Base-by-base conservation (phyloP, 2,888 invertebrate species). In the Clistopyga incitator region DNA sequence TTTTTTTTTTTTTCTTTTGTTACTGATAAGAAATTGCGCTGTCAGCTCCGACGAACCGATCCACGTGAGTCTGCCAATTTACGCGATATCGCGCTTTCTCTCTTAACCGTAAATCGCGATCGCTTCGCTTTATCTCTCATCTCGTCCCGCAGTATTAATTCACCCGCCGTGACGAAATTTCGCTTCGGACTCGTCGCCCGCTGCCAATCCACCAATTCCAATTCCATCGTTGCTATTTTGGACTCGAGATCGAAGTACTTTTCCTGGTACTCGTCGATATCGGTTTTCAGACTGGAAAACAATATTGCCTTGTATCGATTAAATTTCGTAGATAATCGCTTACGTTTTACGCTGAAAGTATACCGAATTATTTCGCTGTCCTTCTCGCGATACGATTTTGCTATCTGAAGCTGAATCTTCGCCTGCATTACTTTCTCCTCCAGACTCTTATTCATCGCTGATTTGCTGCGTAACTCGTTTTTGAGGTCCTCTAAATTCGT, bases 71-170 rank as follows among this genome's bases (percentile, higher is more conserved):
- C 70, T 11, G 83, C 34, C 18, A 72, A 72, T 84, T 78, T 84
- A 20, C 70, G 64, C 4, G 88, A 88, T 50, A 91, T 88, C 4
- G 77, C 54, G 68, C 91, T 91, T 79, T 82, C 87, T 52, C 78
- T 88, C 84, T 91, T 91, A 6, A 88, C 54, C 13, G 85, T 78
- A 76, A 87, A 87, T 65, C 64, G 81, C 54, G 82, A 76, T 56
- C 42, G 61, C 54, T 79, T 84, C 0, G 20, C 25, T 0, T 23
- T 34, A n/a, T 56, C 38, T 25, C 34, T 56, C 6, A 29, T 59
- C 45, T 75, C 29, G 0, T 50, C 47, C 45, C 70, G 68, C 45
- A 70, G 65, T 15, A 84, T 81, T 52, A 84, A 59, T 50, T 84
- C 81, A 18, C 81, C 34, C 23, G 84, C 84, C n/a, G 64, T 81